Percentiles rank a stretch among this genome's conserved stretches.
Evolutionary conservation across 2,797 vertebrate genomes (phyloP).

Genomic region (Leontocebus nigricollis): DNA sequence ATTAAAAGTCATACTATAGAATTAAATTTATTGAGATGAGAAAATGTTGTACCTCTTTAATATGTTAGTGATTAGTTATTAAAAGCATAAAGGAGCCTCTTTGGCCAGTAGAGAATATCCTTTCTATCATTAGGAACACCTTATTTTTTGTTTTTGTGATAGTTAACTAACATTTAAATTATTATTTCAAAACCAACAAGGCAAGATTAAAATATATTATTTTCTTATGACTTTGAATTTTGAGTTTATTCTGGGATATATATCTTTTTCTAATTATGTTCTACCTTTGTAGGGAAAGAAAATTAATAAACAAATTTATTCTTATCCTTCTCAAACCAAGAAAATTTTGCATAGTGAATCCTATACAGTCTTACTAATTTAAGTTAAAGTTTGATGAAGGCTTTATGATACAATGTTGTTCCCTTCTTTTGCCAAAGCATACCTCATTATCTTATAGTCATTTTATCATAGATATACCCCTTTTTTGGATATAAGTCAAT

Average conservation of each 20-base stretch:
- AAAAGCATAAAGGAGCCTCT: not conserved
- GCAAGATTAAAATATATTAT: conserved; percentile 20
- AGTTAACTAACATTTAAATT: conserved; percentile 12
- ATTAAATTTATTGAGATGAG: not conserved
- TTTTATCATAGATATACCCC: not conserved
- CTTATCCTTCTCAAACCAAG: not conserved
- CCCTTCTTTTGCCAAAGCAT: not conserved
- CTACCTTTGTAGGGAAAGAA: not conserved
- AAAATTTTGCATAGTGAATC: not conserved
- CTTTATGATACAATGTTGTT: not conserved
- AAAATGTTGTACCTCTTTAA: not conserved
- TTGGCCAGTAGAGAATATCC: not conserved
- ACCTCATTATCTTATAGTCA: not conserved
- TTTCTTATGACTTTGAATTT: conserved; percentile 47
- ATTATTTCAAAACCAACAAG: not conserved
- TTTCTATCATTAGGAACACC: not conserved
- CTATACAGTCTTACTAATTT: not conserved
- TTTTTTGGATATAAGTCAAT: not conserved
- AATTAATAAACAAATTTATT: not conserved
- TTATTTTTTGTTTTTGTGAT: not conserved
- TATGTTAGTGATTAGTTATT: not conserved
- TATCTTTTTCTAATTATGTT: not conserved
- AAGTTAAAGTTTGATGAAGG: not conserved
- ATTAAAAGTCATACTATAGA: not conserved
- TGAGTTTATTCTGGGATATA: not conserved